Conservation (phyloP, 2,113 vertebrate genomes). For the Nipponia nippon region DNA sequence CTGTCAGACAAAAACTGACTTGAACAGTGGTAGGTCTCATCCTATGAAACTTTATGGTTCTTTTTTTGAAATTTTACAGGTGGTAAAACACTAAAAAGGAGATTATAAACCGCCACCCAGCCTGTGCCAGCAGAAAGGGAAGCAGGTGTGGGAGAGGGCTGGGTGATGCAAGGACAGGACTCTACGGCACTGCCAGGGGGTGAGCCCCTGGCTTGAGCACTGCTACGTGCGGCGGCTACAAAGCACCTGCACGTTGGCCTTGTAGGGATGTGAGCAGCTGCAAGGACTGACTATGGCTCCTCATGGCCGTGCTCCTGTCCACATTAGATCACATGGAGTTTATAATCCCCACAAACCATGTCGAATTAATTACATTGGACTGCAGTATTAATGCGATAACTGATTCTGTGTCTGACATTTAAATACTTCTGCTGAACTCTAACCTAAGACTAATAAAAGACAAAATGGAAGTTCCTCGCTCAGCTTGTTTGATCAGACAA, state of each 20-base stretch:
- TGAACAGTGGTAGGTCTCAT: not conserved
- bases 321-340: not conserved
- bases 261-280: not conserved
- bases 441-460: not conserved
- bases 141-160: not conserved
- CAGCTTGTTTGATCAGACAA: not conserved
- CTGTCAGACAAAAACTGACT: not conserved
- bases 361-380: not conserved
- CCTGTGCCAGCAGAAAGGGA: not conserved
- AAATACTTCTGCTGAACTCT: not conserved
- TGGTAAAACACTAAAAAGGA: not conserved
- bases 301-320: not conserved
- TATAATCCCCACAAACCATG: not conserved
- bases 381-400: not conserved
- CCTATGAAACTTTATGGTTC: not conserved
- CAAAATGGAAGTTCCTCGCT: not conserved
- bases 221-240: not conserved
- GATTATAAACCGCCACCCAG: not conserved
- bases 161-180: not conserved
- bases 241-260: not conserved
- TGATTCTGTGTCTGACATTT: not conserved
- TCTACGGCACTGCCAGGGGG: fast-evolving
- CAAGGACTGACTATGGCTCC: not conserved
- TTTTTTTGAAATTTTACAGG: not conserved
- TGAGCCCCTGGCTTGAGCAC: not conserved